A percentile compares a stretch with the other conserved stretches of the same genome.
Conservation (phyloP, 2,113 vertebrate genomes). For the Oryzias javanicus region DNA sequence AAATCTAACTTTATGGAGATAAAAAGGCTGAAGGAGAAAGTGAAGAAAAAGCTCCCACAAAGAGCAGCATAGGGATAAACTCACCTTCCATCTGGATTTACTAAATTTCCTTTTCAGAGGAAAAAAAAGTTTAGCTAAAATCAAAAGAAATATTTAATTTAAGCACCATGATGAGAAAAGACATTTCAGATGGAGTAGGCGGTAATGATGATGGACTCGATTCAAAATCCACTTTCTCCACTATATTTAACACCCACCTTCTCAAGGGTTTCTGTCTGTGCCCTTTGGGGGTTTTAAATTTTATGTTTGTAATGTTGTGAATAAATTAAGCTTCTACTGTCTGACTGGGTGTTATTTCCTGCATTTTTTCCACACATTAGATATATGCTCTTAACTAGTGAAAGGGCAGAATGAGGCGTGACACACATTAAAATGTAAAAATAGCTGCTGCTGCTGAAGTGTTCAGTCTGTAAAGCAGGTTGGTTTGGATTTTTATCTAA, state of each 20-base stretch:
- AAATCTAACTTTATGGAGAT: slow-evolving; percentile 27
- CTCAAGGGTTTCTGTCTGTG: slow-evolving; percentile 50
- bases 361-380: background rate
- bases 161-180: background rate
- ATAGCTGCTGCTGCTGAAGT: background rate
- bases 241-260: slow-evolving; percentile 20
- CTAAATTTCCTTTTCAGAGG: slow-evolving; percentile 18
- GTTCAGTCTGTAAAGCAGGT: background rate
- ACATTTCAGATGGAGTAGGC: slow-evolving; percentile 7
- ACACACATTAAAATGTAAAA: background rate
- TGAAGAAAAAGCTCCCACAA: background rate
- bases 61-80: slow-evolving; percentile 25
- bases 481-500: background rate
- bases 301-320: slow-evolving; percentile 72
- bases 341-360: background rate
- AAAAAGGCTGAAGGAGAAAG: slow-evolving; percentile 6
- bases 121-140: slow-evolving; percentile 21
- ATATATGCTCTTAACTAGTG: background rate
- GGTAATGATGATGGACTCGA: slow-evolving; percentile 8
- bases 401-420: background rate
- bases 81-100: slow-evolving; percentile 17
- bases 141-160: slow-evolving; percentile 12
- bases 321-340: slow-evolving; percentile 70
- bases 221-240: slow-evolving; percentile 26
- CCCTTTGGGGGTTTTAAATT: slow-evolving; percentile 63